A percentile compares a stretch with the other conserved stretches of the same genome.
phyloP scores from a whole-genome alignment of 2,888 invertebrate genomes.

The Limulus polyphemus region DNA sequence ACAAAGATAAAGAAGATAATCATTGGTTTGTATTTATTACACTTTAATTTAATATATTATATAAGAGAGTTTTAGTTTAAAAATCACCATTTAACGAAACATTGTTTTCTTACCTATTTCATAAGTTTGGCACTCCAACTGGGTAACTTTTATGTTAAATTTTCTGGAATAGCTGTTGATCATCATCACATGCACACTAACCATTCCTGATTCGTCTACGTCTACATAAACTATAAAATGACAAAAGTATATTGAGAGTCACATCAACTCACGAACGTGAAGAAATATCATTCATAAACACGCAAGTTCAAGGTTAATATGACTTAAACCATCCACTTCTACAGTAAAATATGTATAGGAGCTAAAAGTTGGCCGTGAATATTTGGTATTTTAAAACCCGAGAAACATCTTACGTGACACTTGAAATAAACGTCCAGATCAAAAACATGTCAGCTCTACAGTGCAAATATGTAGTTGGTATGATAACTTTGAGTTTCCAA shows the following conservation, averaged over 20 bases:
- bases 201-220: constrained; percentile 26
- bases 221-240: constrained; percentile 23
- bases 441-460: background rate
- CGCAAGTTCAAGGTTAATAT: no score
- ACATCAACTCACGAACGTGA: no score
- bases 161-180: constrained; percentile 23
- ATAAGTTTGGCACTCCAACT: constrained; percentile 25
- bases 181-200: constrained; percentile 25
- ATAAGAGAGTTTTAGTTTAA: no score
- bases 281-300: no score
- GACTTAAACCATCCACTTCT: no score
- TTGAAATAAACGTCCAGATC: background rate
- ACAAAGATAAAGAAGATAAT: no score
- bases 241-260: no score
- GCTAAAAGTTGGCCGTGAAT: background rate
- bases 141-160: constrained; percentile 28
- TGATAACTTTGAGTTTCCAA: no score
- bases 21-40: no score
- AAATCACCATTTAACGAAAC: background rate
- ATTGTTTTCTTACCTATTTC: constrained; percentile 17
- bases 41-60: no score
- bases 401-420: background rate
- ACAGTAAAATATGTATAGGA: background rate
- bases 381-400: background rate
- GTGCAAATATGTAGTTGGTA: background rate